Conservation (phyloP, 2,888 invertebrate species). For the Cordylochernes scorpioides region DNA sequence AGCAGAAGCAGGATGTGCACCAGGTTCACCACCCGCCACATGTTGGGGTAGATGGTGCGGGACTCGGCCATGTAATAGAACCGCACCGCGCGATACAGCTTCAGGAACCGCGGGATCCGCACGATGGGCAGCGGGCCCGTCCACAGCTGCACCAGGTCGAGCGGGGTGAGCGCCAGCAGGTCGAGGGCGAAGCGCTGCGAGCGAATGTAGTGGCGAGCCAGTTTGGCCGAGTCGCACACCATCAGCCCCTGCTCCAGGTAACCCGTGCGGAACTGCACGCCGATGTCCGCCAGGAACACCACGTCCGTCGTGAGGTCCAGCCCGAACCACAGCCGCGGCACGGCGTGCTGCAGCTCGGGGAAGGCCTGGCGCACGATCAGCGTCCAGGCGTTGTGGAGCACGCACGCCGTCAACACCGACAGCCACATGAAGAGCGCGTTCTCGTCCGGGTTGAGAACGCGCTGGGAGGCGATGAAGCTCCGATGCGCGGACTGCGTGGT, state of each 20-base stretch:
- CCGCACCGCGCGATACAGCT: constrained; percentile 59
- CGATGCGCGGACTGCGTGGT: constrained; percentile 3
- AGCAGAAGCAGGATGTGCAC: constrained; percentile 77
- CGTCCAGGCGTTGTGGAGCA: constrained; percentile 84
- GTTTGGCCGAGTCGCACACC: constrained; percentile 68
- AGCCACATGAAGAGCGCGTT: constrained; percentile 90
- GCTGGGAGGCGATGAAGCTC: constrained; percentile 5
- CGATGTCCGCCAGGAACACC: constrained; percentile 60
- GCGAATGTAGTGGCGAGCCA: constrained; percentile 60
- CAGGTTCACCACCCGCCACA: constrained; percentile 79
- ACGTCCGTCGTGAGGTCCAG: constrained; percentile 63
- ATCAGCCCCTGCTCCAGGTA: constrained; percentile 81
- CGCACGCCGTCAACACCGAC: constrained; percentile 57
- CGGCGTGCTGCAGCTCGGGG: constrained; percentile 51
- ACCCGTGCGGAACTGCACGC: constrained; percentile 73
- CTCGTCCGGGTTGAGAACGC: constrained; percentile 74
- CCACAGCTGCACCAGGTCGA: constrained; percentile 59
- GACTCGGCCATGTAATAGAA: constrained; percentile 92
- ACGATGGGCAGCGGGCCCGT: constrained; percentile 58
- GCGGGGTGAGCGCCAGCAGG: constrained; percentile 47
- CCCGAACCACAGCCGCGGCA: constrained; percentile 45
- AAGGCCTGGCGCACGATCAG: constrained; percentile 79
- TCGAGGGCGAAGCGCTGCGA: constrained; percentile 63
- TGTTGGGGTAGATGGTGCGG: constrained; percentile 75
- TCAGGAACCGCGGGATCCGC: constrained; percentile 28